These are phyloP conservation scores for Notodonta ziczac DNA, from an alignment of 2,888 invertebrate genomes.

Conservation along the genomic window DNA sequence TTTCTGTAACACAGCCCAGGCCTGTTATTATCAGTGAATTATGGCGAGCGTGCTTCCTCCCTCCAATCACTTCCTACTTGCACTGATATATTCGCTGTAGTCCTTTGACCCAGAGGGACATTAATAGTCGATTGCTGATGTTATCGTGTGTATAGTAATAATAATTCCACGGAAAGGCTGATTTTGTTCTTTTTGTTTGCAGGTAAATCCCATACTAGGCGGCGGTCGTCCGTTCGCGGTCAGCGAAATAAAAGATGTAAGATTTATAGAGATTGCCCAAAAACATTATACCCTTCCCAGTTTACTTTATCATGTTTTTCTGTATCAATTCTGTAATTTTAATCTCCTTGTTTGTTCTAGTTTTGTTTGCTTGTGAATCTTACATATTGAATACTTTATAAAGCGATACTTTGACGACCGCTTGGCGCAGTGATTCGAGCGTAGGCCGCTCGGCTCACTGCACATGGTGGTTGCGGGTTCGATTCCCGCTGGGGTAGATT, in stretches of 20 bases:
- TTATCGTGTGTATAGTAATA: background rate
- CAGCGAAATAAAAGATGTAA: constrained; percentile 81
- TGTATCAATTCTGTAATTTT: too few species aligned
- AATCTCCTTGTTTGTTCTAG: too few species aligned
- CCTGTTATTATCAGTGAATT: constrained; percentile 12
- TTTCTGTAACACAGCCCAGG: background rate
- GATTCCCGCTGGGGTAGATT: too few species aligned
- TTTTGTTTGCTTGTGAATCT: too few species aligned
- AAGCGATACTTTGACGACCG: too few species aligned
- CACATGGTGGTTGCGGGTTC: too few species aligned
- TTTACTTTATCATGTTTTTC: too few species aligned
- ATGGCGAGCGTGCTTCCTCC: constrained; percentile 18
- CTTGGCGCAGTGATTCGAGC: too few species aligned
- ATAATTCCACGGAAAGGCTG: background rate
- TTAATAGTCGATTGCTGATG: constrained; percentile 16
- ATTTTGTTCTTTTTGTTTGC: constrained; percentile 42
- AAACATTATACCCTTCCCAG: too few species aligned
- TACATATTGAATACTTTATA: too few species aligned
- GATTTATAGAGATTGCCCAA: constrained; percentile 30
- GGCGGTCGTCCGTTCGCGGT: constrained; percentile 85
- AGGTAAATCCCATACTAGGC: constrained; percentile 85
- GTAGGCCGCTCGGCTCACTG: too few species aligned
- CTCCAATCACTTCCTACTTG: constrained; percentile 24
- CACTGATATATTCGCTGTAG: constrained; percentile 20
- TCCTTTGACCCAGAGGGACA: constrained; percentile 25